A percentile compares a stretch with the other conserved stretches of the same genome.
These are phyloP conservation scores for Prunella strophiata DNA, from an alignment of 2,797 vertebrate species.

Conservation along the genomic window DNA sequence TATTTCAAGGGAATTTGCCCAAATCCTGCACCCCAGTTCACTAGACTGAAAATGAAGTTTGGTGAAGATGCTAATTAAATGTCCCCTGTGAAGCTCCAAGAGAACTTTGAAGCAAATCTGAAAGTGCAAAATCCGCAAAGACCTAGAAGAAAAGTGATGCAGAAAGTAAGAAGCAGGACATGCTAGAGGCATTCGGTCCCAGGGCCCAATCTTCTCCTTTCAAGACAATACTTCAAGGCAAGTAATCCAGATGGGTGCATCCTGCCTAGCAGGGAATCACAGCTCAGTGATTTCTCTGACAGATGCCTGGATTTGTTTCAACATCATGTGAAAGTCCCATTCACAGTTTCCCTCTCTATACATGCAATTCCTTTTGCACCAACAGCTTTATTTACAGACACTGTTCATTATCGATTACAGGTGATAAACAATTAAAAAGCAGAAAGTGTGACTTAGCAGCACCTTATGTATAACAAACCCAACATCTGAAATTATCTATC, in stretches of 20 bases:
- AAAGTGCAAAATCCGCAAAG: background rate
- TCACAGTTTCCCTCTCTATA: background rate
- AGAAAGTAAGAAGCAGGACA: background rate
- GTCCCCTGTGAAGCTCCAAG: background rate
- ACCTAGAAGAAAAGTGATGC: background rate
- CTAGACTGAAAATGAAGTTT: background rate
- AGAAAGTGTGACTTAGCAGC: background rate
- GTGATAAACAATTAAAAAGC: background rate
- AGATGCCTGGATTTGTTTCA: background rate
- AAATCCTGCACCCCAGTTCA: background rate
- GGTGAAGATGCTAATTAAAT: background rate
- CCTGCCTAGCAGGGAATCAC: background rate
- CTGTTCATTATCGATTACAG: background rate
- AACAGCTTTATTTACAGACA: background rate
- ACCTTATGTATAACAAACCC: background rate
- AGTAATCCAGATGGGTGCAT: accelerated
- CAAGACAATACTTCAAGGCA: background rate
- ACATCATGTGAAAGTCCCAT: background rate
- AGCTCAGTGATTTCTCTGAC: background rate
- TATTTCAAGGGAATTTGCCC: background rate
- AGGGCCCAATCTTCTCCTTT: background rate
- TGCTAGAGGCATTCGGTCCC: background rate
- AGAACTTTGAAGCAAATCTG: background rate
- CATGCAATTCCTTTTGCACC: background rate
- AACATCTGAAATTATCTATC: background rate